Base-by-base conservation (phyloP, 2,797 vertebrate species). In the Harpagifer antarcticus region DNA sequence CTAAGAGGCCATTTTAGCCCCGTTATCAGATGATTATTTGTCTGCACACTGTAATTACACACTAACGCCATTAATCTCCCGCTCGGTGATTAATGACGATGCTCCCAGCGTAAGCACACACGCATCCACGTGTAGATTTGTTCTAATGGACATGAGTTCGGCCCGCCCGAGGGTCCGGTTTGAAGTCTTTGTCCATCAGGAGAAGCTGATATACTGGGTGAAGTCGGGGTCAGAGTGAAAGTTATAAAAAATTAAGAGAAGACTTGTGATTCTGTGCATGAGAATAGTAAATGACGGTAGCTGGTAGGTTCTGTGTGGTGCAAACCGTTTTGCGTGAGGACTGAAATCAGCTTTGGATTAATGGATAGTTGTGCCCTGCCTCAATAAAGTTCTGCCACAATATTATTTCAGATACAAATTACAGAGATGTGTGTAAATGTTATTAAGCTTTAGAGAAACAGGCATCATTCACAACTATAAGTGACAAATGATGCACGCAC, bases 1-100 rank as follows among this genome's bases (percentile, higher is more conserved):
- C 64, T 60, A 67, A 79, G 53, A 84, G 83, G 73, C 75, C 66
- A 61, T 89, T 89, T 84, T 66, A 71, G 68, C 75, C 49, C 55
- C 13, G 49, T 83, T 86, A 88, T 91, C 71, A 72, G 86, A 76
- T 84, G 72, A 89, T 90, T 89, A 84, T 90, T 91, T 88, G 85
- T 86, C 74, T 76, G 81, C 85, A 68, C 72, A 64, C 69, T 85
- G 82, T 90, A 93, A 94, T 92, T 92, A 91, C 81, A 71, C 59
- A 59, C 48, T 50, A 55, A 75, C 43, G 10, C 56, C 1, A 16
- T 85, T 88, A 72, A 87, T 85, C 76, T 82, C 40, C 55, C 37
- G 13, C 75, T 19, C 71, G 47, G 43, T 84, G 78, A 86, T 90
- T 89, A 91, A 90, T 57, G 56, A 69, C 44, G 83, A 77, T 49